Base-by-base conservation (phyloP, 2,888 invertebrate species). In the Noctua janthina region DNA sequence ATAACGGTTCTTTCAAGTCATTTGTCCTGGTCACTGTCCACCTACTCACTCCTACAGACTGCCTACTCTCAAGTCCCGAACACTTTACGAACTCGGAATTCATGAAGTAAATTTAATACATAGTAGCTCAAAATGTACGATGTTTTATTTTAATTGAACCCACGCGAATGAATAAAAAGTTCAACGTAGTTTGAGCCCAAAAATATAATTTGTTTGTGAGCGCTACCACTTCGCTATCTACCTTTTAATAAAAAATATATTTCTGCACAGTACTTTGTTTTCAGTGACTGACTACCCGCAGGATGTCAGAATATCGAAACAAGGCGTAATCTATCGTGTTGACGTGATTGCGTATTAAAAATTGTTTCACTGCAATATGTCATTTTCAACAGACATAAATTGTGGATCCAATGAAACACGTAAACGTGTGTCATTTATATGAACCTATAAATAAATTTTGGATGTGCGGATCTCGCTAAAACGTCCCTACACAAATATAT, bases 361-460 rank as follows among this genome's bases (percentile, higher is more conserved):
- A 90, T 83, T 90, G 87, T 88, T 89, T 82, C 88, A 85, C 87
- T 81, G 82, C 91, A 87, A 92, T 91, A 87, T 87, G 91, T 92
- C 91, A 93, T 91, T 89, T 91, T 82, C 80, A 86, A 84, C 76
- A 81, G 79, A 86, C 89, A 93, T 94, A 94, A 94, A 94, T 94
- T 91, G 86, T 87, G 82, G 82, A 88, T 88, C 92, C 93, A 94
- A 93, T 93, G 94, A 92, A 92, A 94, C 93, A 93, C 86, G 92
- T 92, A 92, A 94, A 91, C 93, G 92, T 90, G 90, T 92, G 93
- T 93, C 95, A 93, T 92, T 93, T 94, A 93, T 93, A 92, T 92
- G 93, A 92, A 92, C 91, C 94, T 90, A 95, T 95, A 96, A 95
- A 96, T 95, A 95, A 94, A 94, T 94, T 94, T 93, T 92, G 93